phyloP scores from a whole-genome alignment of 2,888 invertebrate species.

The Mesorhabditis spiculigera region DNA sequence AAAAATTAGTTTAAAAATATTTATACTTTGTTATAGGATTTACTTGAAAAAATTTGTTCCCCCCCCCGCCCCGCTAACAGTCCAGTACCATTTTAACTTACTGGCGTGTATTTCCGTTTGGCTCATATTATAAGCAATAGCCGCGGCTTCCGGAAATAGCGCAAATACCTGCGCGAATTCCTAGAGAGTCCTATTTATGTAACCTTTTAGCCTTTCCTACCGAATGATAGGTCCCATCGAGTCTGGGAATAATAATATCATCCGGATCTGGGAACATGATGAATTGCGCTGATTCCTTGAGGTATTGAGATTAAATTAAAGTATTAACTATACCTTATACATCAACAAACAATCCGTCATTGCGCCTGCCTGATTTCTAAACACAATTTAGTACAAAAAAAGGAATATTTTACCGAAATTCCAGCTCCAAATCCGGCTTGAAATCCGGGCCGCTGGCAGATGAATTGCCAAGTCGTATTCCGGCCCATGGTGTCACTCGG shows the following conservation, averaged over 20 bases:
- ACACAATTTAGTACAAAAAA: not conserved
- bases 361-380: conserved; percentile 49
- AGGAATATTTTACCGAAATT: conserved; percentile 22
- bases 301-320: not conserved
- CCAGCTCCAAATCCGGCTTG: conserved; percentile 48
- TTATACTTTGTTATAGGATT: too few species aligned
- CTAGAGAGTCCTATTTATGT: not conserved
- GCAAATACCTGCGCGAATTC: conserved; percentile 23
- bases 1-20: too few species aligned
- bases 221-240: conserved; percentile 37
- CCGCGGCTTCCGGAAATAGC: conserved; percentile 29
- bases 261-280: conserved; percentile 45
- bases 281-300: conserved; percentile 40
- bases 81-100: not conserved
- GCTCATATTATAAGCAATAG: conserved; percentile 36
- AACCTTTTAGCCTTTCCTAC: conserved; percentile 16
- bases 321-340: conserved; percentile 32
- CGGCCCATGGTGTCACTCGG: conserved; percentile 41
- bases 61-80: conserved; percentile 6
- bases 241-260: conserved; percentile 39
- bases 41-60: not conserved
- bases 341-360: conserved; percentile 51
- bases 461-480: conserved; percentile 27
- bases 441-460: conserved; percentile 25
- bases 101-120: conserved; percentile 18